phyloP scores from a whole-genome alignment of 2,888 invertebrate species.

The Blastobasis adustella region DNA sequence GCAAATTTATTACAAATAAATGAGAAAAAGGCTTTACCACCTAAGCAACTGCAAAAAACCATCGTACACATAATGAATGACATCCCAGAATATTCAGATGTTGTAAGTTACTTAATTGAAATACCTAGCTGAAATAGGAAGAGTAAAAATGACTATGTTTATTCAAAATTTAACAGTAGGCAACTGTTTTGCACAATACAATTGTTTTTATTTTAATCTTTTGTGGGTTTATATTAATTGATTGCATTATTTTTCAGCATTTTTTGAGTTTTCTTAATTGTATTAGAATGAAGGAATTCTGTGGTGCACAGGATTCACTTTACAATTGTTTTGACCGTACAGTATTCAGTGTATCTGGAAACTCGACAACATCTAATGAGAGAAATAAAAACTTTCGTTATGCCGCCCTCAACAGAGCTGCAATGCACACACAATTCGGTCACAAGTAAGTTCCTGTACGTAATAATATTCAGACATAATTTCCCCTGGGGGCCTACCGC shows the following conservation, averaged over 20 bases:
- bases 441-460: slow-evolving; percentile 75
- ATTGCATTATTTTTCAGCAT: slow-evolving; percentile 76
- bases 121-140: no score
- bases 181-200: no score
- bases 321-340: slow-evolving; percentile 88
- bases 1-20: slow-evolving; percentile 87
- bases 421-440: slow-evolving; percentile 89
- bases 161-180: no score
- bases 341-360: slow-evolving; percentile 43
- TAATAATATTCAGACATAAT: not conserved
- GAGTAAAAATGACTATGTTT: not conserved
- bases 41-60: slow-evolving; percentile 83
- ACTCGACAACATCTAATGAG: slow-evolving; percentile 63
- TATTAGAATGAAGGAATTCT: slow-evolving; percentile 89
- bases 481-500: not conserved
- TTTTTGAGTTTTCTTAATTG: slow-evolving; percentile 94
- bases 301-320: slow-evolving; percentile 85
- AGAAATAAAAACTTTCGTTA: slow-evolving; percentile 84
- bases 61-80: slow-evolving; percentile 82
- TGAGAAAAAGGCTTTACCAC: slow-evolving; percentile 85
- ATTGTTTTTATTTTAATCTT: no score
- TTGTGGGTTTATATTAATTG: no score
- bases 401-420: slow-evolving; percentile 92
- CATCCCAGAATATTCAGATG: slow-evolving; percentile 87
- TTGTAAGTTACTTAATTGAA: slow-evolving; percentile 79